Base-by-base conservation (phyloP, 1,140 invertebrate species). In the Phortica variegata region DNA sequence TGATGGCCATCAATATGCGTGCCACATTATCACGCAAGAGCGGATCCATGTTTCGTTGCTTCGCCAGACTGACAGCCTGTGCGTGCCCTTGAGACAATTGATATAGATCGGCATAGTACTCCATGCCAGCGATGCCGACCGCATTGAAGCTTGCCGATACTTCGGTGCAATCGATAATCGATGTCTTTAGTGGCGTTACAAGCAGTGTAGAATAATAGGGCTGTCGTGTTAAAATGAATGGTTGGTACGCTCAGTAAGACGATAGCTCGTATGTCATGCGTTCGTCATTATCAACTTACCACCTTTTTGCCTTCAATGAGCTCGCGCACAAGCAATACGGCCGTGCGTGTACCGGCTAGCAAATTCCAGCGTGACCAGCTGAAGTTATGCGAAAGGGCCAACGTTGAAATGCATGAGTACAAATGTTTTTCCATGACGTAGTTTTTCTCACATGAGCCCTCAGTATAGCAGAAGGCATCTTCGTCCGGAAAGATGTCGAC, bases 291-390 rank as follows among this genome's bases (percentile, higher is more conserved):
- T n/a, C n/a, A n/a, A n/a, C 70, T n/a, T n/a, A n/a, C n/a, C n/a
- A 81, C 78, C 69, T 84, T 79, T 45, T 82, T 80, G 43, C 75
- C 78, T 33, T 87, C 84, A 1, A 84, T 79, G 1, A 84, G 77
- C 65, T 90, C 85, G 42, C 88, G 81, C 46, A 89, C 79, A 61
- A 91, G 86, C 51, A 90, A 77, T 0, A 91, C 83, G 8, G 90
- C 84, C 31, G 84, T 85, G 3, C 87, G 77, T 4, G 80, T 79
- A 1, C 84, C 85, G 2, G 83, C 82, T 37, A 80, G 56, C 0
- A 82, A 77, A 61, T 95, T 95, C 91, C 91, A 95, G 36, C 91
- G 84, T 9, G 90, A 93, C 89, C 90, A 95, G 26, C 89, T 83
- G 61, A 93, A 94, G 49, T 89, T 87, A 60, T 89, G 90, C 3